Evolutionary conservation across 1,140 invertebrate species (phyloP).

Genomic region (Branchinecta lindahli): DNA sequence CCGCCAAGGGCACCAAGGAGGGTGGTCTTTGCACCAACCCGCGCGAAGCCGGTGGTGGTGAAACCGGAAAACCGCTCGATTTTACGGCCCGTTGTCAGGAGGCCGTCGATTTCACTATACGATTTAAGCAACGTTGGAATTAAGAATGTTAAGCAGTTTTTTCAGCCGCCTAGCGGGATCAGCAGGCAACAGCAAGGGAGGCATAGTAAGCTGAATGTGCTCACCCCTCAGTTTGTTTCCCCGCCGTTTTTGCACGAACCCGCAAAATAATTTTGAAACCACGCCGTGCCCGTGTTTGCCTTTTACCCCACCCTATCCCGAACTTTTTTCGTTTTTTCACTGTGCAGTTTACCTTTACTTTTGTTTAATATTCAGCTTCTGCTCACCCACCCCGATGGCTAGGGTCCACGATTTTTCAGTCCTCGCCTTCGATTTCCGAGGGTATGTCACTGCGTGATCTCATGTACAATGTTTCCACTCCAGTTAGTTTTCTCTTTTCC

Average conservation of each 20-base stretch:
- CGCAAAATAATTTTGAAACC: conserved; percentile 14
- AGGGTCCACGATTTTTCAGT: no score
- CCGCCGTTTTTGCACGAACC: conserved; percentile 15
- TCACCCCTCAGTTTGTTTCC: conserved; percentile 20
- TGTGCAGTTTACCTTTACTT: no score
- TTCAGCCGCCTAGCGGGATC: conserved; percentile 18
- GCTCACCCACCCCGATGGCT: no score
- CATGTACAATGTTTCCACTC: no score
- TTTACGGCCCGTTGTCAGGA: background rate
- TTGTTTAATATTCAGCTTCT: no score
- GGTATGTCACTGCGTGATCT: no score
- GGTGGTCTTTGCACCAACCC: background rate
- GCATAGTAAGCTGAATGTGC: conserved; percentile 17
- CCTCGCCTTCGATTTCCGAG: no score
- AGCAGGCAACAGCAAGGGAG: background rate
- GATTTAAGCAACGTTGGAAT: background rate
- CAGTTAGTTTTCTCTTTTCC: no score
- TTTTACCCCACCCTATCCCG: no score
- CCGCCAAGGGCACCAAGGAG: background rate
- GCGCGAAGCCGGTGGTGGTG: no score
- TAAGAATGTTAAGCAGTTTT: background rate
- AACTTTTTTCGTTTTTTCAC: no score
- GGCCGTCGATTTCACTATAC: background rate
- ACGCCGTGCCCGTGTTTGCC: background rate
- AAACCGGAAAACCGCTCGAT: no score